These are phyloP conservation scores for Zelleria hepariella DNA, from an alignment of 2,888 invertebrate species.

Conservation along the genomic window DNA sequence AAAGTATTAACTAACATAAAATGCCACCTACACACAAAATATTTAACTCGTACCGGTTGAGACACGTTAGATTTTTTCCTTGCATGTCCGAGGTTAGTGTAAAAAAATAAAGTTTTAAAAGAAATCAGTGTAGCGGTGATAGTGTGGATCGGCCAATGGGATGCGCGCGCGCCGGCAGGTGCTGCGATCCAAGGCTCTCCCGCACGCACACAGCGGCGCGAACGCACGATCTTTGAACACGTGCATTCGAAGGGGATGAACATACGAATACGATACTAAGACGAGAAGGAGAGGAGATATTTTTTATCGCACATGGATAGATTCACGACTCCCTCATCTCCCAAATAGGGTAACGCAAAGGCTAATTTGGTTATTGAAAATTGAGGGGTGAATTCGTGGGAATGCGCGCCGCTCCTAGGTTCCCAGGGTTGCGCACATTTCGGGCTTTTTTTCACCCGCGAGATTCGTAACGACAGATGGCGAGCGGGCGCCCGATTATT, in stretches of 20 bases:
- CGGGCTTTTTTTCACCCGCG: slow-evolving; percentile 61
- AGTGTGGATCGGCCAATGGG: slow-evolving; percentile 58
- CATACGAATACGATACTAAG: slow-evolving; percentile 29
- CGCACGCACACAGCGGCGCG: slow-evolving; percentile 50
- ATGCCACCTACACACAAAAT: slow-evolving; percentile 68
- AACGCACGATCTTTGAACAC: slow-evolving; percentile 68
- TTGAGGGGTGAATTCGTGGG: slow-evolving; percentile 76
- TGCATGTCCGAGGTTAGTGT: slow-evolving; percentile 57
- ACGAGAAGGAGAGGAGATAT: slow-evolving; percentile 46
- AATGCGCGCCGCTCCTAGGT: slow-evolving; percentile 74
- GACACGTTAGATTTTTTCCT: slow-evolving; percentile 65
- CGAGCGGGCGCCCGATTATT: slow-evolving; percentile 54
- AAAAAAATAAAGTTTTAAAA: slow-evolving; percentile 64
- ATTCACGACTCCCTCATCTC: slow-evolving; percentile 71
- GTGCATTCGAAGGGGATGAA: slow-evolving; percentile 70
- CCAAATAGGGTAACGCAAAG: slow-evolving; percentile 74
- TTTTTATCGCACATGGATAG: slow-evolving; percentile 67
- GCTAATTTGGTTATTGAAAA: slow-evolving; percentile 74
- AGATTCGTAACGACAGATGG: slow-evolving; percentile 72
- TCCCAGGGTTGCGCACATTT: slow-evolving; percentile 75
- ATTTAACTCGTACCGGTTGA: slow-evolving; percentile 59
- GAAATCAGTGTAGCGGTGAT: slow-evolving; percentile 72
- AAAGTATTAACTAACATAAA: slow-evolving; percentile 52
- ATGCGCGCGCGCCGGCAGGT: slow-evolving; percentile 65
- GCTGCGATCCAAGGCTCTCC: slow-evolving; percentile 44